Conservation (phyloP, 2,888 invertebrate species). For the Diplazon laetatorius region DNA sequence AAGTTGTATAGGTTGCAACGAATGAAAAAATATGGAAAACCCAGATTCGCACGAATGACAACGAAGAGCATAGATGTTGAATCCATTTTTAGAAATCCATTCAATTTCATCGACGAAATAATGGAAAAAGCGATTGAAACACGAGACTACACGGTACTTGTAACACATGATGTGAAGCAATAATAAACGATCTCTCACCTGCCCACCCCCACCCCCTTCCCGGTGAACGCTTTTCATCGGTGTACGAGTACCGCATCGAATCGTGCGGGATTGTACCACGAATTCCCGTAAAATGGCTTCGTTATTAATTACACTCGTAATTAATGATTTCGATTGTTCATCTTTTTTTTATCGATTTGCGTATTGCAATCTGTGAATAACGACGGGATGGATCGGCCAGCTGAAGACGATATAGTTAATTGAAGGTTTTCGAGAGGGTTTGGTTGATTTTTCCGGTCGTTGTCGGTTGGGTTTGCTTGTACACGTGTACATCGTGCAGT, state of each 20-base stretch:
- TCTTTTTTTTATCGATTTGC: too few relatives aligned
- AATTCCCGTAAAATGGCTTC: conserved; percentile 6
- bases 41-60: conserved; percentile 25
- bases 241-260: background rate
- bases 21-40: background rate
- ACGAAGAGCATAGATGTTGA: background rate
- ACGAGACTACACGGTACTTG: background rate
- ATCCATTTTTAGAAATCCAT: conserved; percentile 34
- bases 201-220: too few relatives aligned
- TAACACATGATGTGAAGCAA: conserved; percentile 21
- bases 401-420: conserved; percentile 14
- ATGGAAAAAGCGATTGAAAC: conserved; percentile 48
- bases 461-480: background rate
- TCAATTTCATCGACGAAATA: conserved; percentile 17
- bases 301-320: conserved; percentile 39
- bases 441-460: conserved; percentile 56
- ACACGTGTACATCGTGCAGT: conserved; percentile 10
- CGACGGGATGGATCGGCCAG: conserved; percentile 4
- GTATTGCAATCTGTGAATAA: too few relatives aligned
- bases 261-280: background rate
- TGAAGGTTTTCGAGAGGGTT: conserved; percentile 37
- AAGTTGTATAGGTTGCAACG: background rate
- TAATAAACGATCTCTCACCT: conserved; percentile 8
- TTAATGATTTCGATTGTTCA: conserved; percentile 30
- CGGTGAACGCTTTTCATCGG: conserved; percentile 8